Conservation (phyloP, 2,888 invertebrate genomes). For the Tetanocera ferruginea region DNA sequence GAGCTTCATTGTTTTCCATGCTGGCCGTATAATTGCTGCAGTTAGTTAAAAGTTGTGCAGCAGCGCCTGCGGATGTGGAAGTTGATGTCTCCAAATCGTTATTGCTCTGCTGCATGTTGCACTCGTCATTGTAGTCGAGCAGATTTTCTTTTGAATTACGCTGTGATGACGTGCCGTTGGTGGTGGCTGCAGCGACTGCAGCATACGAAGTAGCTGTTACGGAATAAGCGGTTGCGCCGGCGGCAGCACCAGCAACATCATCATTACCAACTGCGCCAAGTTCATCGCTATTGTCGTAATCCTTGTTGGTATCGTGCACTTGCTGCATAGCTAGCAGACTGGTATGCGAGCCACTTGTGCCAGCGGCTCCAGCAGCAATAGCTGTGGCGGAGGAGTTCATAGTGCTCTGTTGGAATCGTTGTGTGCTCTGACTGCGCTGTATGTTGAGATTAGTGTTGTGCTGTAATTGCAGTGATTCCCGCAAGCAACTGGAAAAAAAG, state of each 20-base stretch:
- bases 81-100: conserved; percentile 41
- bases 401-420: conserved; percentile 64
- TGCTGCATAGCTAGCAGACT: conserved; percentile 24
- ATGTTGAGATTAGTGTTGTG: conserved; percentile 70
- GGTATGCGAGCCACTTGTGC: conserved; percentile 13
- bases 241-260: neutral
- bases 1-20: conserved; percentile 3
- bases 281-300: conserved; percentile 56
- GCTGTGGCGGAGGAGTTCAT: conserved; percentile 54
- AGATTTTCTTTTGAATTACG: conserved; percentile 55
- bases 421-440: conserved; percentile 70
- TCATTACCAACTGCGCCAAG: conserved; percentile 47
- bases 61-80: conserved; percentile 19
- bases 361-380: conserved; percentile 11
- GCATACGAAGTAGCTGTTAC: neutral
- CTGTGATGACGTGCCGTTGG: conserved; percentile 30
- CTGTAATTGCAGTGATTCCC: conserved; percentile 68
- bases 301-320: conserved; percentile 62
- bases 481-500: conserved; percentile 63
- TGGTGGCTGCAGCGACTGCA: neutral
- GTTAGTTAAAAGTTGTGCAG: neutral
- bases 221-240: neutral
- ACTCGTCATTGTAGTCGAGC: conserved; percentile 54
- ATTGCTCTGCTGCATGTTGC: conserved; percentile 48
- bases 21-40: neutral